Evolutionary conservation across 92 coral and sea anemone species (phyloP).

Genomic region (Porites lobata): DNA sequence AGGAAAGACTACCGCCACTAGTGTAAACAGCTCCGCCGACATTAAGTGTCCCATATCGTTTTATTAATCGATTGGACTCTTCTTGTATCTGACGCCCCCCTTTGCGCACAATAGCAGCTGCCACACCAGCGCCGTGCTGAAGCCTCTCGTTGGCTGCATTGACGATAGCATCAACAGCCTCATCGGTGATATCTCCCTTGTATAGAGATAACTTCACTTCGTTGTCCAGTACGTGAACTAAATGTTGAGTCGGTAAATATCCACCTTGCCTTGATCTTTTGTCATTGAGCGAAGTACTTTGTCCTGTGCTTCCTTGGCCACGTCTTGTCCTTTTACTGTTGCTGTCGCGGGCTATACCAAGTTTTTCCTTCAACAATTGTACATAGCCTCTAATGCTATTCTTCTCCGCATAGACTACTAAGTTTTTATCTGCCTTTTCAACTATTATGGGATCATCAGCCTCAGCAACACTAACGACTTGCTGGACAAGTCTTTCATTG

Average conservation of each 20-base stretch:
- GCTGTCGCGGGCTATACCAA: not conserved
- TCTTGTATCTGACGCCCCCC: conserved; percentile 73
- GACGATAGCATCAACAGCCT: conserved; percentile 73
- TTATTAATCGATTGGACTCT: conserved; percentile 41
- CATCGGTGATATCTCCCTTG: conserved; percentile 82
- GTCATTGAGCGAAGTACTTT: not conserved
- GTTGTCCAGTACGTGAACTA: conserved; percentile 19
- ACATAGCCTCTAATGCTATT: not conserved
- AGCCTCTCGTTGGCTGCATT: conserved; percentile 77
- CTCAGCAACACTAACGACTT: conserved; percentile 9
- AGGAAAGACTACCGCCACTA: conserved; percentile 57
- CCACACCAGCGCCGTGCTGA: conserved; percentile 67
- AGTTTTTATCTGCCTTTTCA: conserved; percentile 16
- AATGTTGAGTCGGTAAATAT: not conserved
- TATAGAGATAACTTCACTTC: conserved; percentile 46
- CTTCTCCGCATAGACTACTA: conserved; percentile 37
- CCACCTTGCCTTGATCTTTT: not conserved
- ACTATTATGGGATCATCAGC: conserved; percentile 24
- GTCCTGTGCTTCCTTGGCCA: conserved; percentile 10
- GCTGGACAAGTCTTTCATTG: not conserved
- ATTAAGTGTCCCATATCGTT: not conserved
- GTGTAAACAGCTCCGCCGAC: conserved; percentile 48
- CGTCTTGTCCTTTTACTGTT: not conserved
- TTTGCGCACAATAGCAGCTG: conserved; percentile 69
- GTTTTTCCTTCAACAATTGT: conserved; percentile 5